Evolutionary conservation across 2,113 vertebrate species (phyloP), one percentile per base, ranked within the genome.

Genomic region (Myxocyprinus asiaticus): DNA sequence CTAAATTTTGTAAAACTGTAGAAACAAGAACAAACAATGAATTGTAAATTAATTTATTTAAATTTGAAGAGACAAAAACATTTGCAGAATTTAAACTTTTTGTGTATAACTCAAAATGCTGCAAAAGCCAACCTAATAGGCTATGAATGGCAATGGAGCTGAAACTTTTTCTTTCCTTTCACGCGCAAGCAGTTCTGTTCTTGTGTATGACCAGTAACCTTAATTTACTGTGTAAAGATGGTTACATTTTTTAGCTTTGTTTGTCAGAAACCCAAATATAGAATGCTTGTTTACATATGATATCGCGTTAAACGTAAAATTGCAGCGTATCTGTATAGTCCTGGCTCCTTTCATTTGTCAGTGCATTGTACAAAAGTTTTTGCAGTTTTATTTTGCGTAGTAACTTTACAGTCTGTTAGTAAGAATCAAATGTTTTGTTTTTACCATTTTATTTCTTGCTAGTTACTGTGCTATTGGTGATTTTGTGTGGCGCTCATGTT

Each of bases 201-300:
- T 98, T 98, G 96, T 97, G 96, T 98, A 96, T 95, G 94, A 98
- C 95, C 95, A 96, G 98, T 99, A 99, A 99, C 98, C 98, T 97
- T 98, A 98, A 98, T 99, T 99, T 99, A 99, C 98, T 98, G 96
- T 99, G 98, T 99, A 99, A 99, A 99, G 96, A 98, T 98, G 98
- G 98, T 99, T 99, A 99, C 98, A 96, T 96, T 97, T 91, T 96
- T 91, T 96, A 96, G 95, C 95, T 96, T 96, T 95, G 93, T 97
- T 95, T 95, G 94, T 98, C 94, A 94, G 92, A 96, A 93, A 96
- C 94, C 87, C 90, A 94, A 94, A 96, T 96, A 95, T 95, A 95
- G 93, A 96, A 95, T 96, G 97, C 97, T 97, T 96, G 94, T 98
- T 96, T 96, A 94, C 95, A 93, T 96, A 95, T 96, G 96, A 96